Percentiles rank a stretch among this genome's conserved stretches.
Evolutionary conservation across 2,888 invertebrate species (phyloP).

Genomic region (Malacosoma neustria): DNA sequence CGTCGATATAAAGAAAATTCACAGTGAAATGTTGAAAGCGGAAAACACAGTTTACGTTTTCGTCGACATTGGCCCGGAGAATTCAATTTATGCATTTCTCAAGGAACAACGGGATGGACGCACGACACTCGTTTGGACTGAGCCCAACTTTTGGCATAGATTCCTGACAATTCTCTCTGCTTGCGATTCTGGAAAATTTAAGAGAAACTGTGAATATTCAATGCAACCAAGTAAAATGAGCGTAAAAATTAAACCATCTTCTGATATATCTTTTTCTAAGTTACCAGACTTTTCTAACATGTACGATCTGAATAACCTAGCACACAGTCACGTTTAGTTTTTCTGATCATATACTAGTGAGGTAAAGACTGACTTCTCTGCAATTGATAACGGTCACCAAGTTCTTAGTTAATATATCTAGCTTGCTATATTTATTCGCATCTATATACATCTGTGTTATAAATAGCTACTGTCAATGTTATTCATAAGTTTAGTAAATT

Average conservation of each 20-base stretch:
- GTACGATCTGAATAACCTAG: slow-evolving; percentile 32
- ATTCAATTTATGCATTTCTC: slow-evolving; percentile 59
- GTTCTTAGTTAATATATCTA: not conserved
- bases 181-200: slow-evolving; percentile 11
- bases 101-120: slow-evolving; percentile 50
- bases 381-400: slow-evolving; percentile 22
- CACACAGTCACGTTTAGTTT: slow-evolving; percentile 55
- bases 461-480: slow-evolving; percentile 15
- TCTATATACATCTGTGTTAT: not conserved
- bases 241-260: slow-evolving; percentile 18
- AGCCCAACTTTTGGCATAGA: slow-evolving; percentile 51
- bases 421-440: slow-evolving; percentile 21
- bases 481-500: slow-evolving; percentile 30
- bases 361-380: slow-evolving; percentile 69
- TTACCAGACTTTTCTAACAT: slow-evolving; percentile 32
- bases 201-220: slow-evolving; percentile 8
- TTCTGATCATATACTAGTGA: slow-evolving; percentile 48
- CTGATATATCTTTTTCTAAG: slow-evolving; percentile 29
- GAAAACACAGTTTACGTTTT: slow-evolving; percentile 53
- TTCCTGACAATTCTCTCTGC: slow-evolving; percentile 30
- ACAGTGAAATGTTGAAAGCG: slow-evolving; percentile 49
- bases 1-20: slow-evolving; percentile 59
- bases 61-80: slow-evolving; percentile 52
- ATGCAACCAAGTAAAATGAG: slow-evolving; percentile 5
- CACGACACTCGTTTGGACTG: slow-evolving; percentile 49